Evolutionary conservation across 2,888 invertebrate genomes (phyloP), one percentile per base, ranked within the genome.

Genomic region (Limenitis camilla): DNA sequence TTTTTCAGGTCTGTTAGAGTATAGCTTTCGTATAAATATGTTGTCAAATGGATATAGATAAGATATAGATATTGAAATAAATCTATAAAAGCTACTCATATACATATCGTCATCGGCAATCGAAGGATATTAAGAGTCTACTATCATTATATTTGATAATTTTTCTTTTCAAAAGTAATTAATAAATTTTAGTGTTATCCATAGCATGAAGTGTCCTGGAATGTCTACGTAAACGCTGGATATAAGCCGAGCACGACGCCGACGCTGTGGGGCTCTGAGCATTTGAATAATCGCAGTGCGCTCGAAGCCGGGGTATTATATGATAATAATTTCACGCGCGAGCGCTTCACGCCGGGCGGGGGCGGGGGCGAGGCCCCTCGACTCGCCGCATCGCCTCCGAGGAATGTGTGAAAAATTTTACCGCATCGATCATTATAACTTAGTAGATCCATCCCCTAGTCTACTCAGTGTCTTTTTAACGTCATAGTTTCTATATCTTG

Each of bases 271-370:
- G 67, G 72, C 74, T 72, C 74, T 71, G 76, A 77, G 73, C 76
- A 85, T 85, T 85, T 84, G 81, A 86, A 86, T 86, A 86, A 85
- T 82, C 81, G 81, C 77, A 71, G 71, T 72, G 71, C 74, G 76
- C 68, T 77, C 78, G 74, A 73, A 76, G 71, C 71, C 68, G 64
- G 67, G 72, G 77, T 79, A 85, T 84, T 85, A 83, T 84, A 85
- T 86, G 84, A 86, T 86, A 87, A 86, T 87, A 84, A 84, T 85
- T 85, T 83, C 79, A 85, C 82, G 84, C 81, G 68, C 78, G 77
- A 78, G 76, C 74, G 77, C 71, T 65, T 74, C 74, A 64, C 70
- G 66, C 66, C 71, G 67, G 71, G 44, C 50, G 50, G 50, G 70
- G 71, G 67, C 62, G 61, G 60, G 62, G 58, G 52, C 63, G 56